A percentile compares a stretch with the other conserved stretches of the same genome.
Conservation (phyloP, 2,888 invertebrate species). For the Hedychridium roseum region DNA sequence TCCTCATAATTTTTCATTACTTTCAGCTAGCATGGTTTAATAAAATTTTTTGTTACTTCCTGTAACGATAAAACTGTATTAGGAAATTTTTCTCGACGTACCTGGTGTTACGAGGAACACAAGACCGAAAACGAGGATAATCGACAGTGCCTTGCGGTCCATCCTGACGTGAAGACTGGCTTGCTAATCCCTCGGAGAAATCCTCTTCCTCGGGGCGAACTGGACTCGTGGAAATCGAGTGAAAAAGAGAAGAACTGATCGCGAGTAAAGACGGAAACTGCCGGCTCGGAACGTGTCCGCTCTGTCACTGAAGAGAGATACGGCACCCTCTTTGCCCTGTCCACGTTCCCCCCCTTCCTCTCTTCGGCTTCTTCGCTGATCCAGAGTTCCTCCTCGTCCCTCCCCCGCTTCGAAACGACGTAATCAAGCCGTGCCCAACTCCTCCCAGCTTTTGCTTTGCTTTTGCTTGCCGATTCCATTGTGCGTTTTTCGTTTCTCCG, state of each 20-base stretch:
- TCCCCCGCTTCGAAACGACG: background rate
- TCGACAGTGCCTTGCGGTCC: constrained; percentile 8
- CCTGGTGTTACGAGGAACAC: constrained; percentile 21
- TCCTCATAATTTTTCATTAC: too few relatives aligned
- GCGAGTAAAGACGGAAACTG: constrained; percentile 12
- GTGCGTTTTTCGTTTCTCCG: too few relatives aligned
- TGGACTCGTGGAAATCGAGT: too few relatives aligned
- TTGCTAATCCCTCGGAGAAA: too few relatives aligned
- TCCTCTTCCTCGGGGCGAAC: too few relatives aligned
- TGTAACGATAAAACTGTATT: too few relatives aligned
- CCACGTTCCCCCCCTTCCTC: background rate
- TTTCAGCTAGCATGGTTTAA: too few relatives aligned
- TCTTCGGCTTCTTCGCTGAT: background rate
- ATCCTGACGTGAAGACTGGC: constrained; percentile 10
- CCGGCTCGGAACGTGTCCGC: constrained; percentile 31
- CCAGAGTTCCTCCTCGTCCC: background rate
- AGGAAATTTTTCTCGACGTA: too few relatives aligned
- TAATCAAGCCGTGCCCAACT: too few relatives aligned
- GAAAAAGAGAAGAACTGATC: background rate
- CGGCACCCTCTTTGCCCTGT: constrained; percentile 34
- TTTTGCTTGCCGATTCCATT: too few relatives aligned
- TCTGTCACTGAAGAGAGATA: constrained; percentile 28
- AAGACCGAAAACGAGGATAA: constrained; percentile 18
- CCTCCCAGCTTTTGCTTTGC: too few relatives aligned
- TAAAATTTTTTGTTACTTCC: too few relatives aligned